Conservation (phyloP, 2,113 vertebrate species). For the Actenoides lindsayi region DNA sequence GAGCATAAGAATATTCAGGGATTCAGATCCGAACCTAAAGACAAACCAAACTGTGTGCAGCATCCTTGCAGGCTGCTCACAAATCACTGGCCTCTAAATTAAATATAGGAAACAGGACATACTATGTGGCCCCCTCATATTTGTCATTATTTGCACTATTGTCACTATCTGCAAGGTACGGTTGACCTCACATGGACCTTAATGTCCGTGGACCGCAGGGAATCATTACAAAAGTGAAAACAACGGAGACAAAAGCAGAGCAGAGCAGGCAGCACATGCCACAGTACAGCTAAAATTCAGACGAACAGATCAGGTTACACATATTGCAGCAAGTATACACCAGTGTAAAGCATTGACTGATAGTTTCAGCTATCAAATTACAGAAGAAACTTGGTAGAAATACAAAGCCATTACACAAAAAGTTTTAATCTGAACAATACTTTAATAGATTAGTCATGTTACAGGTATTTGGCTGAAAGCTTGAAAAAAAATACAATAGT, state of each 20-base stretch:
- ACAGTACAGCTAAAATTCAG: not conserved
- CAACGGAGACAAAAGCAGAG: not conserved
- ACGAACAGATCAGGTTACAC: not conserved
- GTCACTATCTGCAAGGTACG: conserved; percentile 20
- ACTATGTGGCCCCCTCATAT: not conserved
- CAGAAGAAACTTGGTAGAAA: not conserved
- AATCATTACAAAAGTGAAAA: conserved; percentile 40
- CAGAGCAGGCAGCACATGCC: not conserved
- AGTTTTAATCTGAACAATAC: not conserved
- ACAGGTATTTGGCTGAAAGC: not conserved
- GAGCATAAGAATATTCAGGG: not conserved
- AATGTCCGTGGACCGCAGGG: not conserved
- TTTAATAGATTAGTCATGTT: not conserved
- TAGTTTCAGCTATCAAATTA: conserved; percentile 18
- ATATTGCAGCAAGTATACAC: not conserved
- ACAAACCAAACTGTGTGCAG: not conserved
- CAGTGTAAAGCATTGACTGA: not conserved
- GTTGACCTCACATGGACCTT: conserved; percentile 50
- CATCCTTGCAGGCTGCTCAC: not conserved
- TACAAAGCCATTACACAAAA: not conserved
- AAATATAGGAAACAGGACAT: conserved; percentile 51
- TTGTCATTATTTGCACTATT: conserved; percentile 22
- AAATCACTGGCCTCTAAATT: not conserved
- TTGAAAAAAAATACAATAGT: not conserved
- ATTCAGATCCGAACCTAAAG: not conserved